Evolutionary conservation across 2,888 invertebrate genomes (phyloP).

Genomic region (Troglohyphantes excavatus): DNA sequence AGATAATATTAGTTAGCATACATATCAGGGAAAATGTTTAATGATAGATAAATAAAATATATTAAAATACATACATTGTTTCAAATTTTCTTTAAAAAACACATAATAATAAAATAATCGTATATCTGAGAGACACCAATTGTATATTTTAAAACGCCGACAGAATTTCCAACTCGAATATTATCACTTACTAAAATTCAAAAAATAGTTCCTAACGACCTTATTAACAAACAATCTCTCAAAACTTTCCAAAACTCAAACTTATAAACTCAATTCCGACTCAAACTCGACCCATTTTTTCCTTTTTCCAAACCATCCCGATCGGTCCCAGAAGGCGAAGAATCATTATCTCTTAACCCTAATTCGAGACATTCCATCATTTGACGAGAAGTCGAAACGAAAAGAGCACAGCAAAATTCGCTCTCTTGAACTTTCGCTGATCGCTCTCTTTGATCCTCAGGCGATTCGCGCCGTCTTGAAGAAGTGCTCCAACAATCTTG

Average conservation of each 20-base stretch:
- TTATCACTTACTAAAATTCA: not conserved
- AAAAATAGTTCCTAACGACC: not conserved
- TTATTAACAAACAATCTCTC: not conserved
- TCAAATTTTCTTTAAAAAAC: too few species aligned
- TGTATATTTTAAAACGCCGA: too few species aligned
- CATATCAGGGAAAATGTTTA: too few species aligned
- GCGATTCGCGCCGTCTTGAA: constrained; percentile 12
- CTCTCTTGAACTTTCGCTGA: not conserved
- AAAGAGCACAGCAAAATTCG: not conserved
- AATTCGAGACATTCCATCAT: constrained; percentile 22
- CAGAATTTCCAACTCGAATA: too few species aligned
- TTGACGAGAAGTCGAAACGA: not conserved
- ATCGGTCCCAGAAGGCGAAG: not conserved
- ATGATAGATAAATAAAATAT: too few species aligned
- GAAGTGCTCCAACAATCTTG: constrained; percentile 34
- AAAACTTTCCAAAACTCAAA: not conserved
- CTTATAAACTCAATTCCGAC: not conserved
- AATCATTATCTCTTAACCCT: not conserved
- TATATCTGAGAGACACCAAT: too few species aligned
- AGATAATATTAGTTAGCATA: too few species aligned
- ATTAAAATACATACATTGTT: too few species aligned
- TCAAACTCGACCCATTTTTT: not conserved
- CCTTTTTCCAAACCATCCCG: not conserved
- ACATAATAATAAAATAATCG: too few species aligned
- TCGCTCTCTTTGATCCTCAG: constrained; percentile 34